phyloP scores from a whole-genome alignment of 2,888 invertebrate species.

The Antheraea yamamai region DNA sequence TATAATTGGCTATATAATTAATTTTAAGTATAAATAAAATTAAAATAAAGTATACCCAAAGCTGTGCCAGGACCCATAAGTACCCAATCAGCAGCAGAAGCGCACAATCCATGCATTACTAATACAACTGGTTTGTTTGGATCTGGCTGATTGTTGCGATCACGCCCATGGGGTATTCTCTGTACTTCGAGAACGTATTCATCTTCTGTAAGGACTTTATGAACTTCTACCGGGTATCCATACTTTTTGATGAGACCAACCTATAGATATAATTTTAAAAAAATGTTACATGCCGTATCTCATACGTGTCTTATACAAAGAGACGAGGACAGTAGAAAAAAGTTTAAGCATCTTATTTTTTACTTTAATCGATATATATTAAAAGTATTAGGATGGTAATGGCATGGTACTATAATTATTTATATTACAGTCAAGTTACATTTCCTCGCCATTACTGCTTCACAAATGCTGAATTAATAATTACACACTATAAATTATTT shows the following conservation, averaged over 20 bases:
- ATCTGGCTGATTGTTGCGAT: slow-evolving; percentile 43
- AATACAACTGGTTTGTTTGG: slow-evolving; percentile 75
- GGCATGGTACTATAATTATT: no score
- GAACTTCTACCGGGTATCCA: slow-evolving; percentile 44
- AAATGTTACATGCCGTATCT: not conserved
- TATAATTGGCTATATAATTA: not conserved
- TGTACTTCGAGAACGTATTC: slow-evolving; percentile 47
- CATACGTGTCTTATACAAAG: not conserved
- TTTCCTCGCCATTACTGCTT: no score
- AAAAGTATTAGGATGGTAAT: not conserved
- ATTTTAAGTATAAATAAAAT: not conserved
- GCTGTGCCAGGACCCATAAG: slow-evolving; percentile 84
- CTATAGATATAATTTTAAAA: slow-evolving; percentile 29
- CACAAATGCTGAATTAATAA: no score
- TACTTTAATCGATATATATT: not conserved
- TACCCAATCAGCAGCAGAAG: slow-evolving; percentile 86
- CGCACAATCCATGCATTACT: slow-evolving; percentile 85
- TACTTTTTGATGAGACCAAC: slow-evolving; percentile 43
- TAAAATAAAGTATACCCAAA: slow-evolving; percentile 69
- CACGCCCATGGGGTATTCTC: slow-evolving; percentile 44
- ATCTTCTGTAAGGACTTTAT: slow-evolving; percentile 45
- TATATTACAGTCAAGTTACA: no score
- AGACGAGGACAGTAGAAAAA: not conserved
- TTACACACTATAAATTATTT: no score
- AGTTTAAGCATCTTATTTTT: not conserved